Evolutionary conservation across 2,797 vertebrate species (phyloP).

Genomic region (Xenopus petersii): DNA sequence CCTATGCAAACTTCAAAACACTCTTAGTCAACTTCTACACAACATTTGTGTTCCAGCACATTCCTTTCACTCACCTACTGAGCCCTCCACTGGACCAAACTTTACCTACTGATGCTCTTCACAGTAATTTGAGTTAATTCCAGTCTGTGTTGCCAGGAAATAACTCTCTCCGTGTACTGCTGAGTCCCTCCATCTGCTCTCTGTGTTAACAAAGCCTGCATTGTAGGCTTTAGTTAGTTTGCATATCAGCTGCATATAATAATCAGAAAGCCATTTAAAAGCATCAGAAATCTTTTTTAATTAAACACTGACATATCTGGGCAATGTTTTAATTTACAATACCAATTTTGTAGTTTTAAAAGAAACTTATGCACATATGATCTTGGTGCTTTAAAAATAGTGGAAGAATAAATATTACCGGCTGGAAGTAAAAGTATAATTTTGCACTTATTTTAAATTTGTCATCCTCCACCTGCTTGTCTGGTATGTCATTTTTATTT

Average conservation of each 20-base stretch:
- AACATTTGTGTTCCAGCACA: slow-evolving; percentile 50
- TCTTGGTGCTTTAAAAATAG: neutral
- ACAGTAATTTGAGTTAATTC: slow-evolving; percentile 45
- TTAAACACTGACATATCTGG: slow-evolving; percentile 35
- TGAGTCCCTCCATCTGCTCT: slow-evolving; percentile 44
- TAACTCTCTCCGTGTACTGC: slow-evolving; percentile 36
- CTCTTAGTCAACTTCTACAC: slow-evolving; percentile 53
- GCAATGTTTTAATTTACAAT: slow-evolving; percentile 30
- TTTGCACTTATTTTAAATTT: neutral
- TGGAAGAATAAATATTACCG: neutral
- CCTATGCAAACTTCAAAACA: slow-evolving; percentile 55
- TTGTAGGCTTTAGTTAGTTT: slow-evolving; percentile 23
- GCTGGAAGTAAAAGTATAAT: neutral
- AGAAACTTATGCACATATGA: neutral
- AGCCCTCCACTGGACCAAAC: slow-evolving; percentile 52
- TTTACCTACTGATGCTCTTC: slow-evolving; percentile 46
- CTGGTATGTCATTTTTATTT: no score
- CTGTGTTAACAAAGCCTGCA: slow-evolving; percentile 40
- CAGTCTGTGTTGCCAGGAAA: slow-evolving; percentile 21
- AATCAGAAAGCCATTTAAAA: slow-evolving; percentile 15
- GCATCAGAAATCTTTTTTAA: slow-evolving; percentile 40
- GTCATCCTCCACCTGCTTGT: no score
- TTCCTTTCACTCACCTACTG: slow-evolving; percentile 56
- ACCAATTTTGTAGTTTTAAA: slow-evolving; percentile 14
- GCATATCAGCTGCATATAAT: slow-evolving; percentile 27